phyloP scores from a whole-genome alignment of 2,888 invertebrate genomes.

The Nysson spinosus region DNA sequence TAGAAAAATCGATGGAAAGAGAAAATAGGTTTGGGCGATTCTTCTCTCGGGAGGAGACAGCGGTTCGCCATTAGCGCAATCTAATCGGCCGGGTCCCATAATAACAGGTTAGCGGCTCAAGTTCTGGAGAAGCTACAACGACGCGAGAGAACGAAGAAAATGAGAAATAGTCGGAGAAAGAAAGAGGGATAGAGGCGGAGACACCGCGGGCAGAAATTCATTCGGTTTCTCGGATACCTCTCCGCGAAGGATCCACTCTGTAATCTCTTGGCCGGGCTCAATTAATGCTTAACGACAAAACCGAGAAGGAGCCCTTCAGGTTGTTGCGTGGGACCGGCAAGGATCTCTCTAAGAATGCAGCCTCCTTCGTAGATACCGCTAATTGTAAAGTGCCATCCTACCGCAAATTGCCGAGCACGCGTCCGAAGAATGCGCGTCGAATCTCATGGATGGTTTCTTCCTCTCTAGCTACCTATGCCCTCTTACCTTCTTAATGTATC shows the following conservation, averaged over 20 bases:
- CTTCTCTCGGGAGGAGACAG: conserved; percentile 64
- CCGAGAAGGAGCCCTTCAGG: conserved; percentile 29
- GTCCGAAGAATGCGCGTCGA: conserved; percentile 56
- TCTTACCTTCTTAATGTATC: not conserved
- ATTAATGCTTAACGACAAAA: conserved; percentile 72
- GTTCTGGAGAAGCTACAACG: conserved; percentile 46
- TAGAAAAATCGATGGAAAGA: conserved; percentile 28
- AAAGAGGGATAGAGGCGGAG: conserved; percentile 22
- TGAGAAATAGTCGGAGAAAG: conserved; percentile 23
- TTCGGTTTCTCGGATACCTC: conserved; percentile 62
- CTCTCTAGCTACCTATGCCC: conserved; percentile 15
- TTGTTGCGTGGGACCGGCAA: conserved; percentile 53
- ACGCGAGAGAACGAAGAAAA: conserved; percentile 26
- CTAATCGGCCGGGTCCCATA: conserved; percentile 73
- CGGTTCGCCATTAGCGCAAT: conserved; percentile 75
- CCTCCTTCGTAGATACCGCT: conserved; percentile 63
- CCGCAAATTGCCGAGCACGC: conserved; percentile 62
- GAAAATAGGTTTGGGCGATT: conserved; percentile 42
- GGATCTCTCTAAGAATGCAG: conserved; percentile 50
- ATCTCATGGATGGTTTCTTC: conserved; percentile 32
- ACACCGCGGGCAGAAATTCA: conserved; percentile 57
- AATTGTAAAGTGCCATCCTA: conserved; percentile 66
- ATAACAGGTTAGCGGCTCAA: conserved; percentile 72
- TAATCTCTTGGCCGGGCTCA: conserved; percentile 66
- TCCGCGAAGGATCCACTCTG: conserved; percentile 46